Conservation (phyloP, 2,113 vertebrate genomes). For the Ailuropoda melanoleuca region DNA sequence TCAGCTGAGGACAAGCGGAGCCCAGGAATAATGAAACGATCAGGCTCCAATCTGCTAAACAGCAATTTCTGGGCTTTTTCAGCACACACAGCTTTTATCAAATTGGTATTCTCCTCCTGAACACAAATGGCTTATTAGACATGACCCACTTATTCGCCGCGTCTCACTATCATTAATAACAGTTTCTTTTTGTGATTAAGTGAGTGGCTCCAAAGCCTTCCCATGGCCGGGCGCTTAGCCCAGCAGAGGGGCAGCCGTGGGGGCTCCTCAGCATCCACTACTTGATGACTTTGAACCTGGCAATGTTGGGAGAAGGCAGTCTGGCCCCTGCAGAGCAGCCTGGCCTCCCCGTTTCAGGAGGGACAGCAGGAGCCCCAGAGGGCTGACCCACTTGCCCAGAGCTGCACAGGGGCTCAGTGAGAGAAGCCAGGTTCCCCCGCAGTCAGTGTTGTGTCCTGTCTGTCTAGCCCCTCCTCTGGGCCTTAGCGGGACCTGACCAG, state of each 20-base stretch:
- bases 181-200: slow-evolving; percentile 86
- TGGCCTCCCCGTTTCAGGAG: not conserved
- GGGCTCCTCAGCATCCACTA: slow-evolving; percentile 48
- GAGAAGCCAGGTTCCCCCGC: not conserved
- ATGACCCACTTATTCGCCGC: slow-evolving; percentile 84
- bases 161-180: slow-evolving; percentile 84
- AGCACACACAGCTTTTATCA: slow-evolving; percentile 81
- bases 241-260: slow-evolving; percentile 4
- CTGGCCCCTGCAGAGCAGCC: not conserved
- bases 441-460: too few species aligned
- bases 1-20: slow-evolving; percentile 67
- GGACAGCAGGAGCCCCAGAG: not conserved
- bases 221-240: slow-evolving; percentile 43
- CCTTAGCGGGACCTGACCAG: not conserved
- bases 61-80: slow-evolving; percentile 81
- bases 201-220: slow-evolving; percentile 78
- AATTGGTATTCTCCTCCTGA: slow-evolving; percentile 87
- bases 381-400: slow-evolving; percentile 4
- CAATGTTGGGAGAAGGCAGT: slow-evolving; percentile 41
- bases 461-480: not conserved
- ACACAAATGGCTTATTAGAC: slow-evolving; percentile 86
- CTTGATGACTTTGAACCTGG: slow-evolving; percentile 77
- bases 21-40: slow-evolving; percentile 76
- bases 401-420: not conserved
- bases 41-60: slow-evolving; percentile 82